These are phyloP conservation scores for Tokudaia tokunoshimensis DNA, from an alignment of 2,797 vertebrate species.

Conservation along the genomic window DNA sequence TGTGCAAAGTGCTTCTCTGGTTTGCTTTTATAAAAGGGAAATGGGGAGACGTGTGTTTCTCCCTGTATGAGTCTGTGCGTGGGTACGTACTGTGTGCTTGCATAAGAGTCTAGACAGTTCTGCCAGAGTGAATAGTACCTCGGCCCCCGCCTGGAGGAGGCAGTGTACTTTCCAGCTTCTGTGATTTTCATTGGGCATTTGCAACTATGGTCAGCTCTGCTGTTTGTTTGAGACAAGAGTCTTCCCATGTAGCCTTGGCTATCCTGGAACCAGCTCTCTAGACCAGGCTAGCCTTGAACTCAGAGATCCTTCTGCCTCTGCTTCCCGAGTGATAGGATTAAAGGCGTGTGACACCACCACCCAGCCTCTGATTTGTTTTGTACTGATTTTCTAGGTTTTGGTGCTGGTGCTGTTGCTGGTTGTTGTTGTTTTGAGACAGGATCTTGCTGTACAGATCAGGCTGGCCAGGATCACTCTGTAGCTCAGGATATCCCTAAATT, in stretches of 20 bases:
- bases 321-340: background rate
- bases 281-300: background rate
- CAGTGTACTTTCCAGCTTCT: accelerated
- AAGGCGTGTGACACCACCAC: background rate
- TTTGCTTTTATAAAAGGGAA: background rate
- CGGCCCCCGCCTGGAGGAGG: background rate
- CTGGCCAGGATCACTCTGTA: background rate
- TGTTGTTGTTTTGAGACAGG: background rate
- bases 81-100: background rate
- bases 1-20: background rate
- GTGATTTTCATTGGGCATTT: background rate
- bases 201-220: background rate
- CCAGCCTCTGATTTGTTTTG: background rate
- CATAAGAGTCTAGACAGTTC: background rate
- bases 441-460: background rate
- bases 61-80: conserved; percentile 1
- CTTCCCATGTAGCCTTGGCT: background rate
- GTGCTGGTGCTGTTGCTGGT: background rate
- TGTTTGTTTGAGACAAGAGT: background rate
- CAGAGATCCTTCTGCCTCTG: background rate
- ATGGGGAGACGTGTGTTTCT: background rate
- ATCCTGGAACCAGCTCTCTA: background rate
- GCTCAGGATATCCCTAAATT: background rate
- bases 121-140: background rate
- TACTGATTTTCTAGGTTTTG: background rate